These are phyloP conservation scores for Eristalinus aeneus DNA, from an alignment of 2,888 invertebrate genomes.

Conservation along the genomic window DNA sequence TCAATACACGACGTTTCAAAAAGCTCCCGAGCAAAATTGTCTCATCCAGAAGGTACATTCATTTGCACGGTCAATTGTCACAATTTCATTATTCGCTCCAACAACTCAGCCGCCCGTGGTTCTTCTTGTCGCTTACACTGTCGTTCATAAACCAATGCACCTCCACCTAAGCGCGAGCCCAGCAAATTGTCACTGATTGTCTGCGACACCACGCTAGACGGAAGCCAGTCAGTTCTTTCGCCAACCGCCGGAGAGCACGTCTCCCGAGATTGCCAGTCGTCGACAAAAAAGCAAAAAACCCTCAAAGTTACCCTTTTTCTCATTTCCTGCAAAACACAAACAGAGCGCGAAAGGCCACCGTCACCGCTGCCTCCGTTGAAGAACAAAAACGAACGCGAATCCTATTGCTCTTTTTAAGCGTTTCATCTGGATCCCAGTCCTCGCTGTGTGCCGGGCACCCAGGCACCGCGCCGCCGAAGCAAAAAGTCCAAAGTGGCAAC, in stretches of 20 bases:
- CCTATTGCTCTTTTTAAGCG: constrained; percentile 34
- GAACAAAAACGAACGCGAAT: background rate
- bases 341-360: background rate
- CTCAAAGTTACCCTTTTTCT: constrained; percentile 33
- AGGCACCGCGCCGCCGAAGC: background rate
- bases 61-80: too few species aligned
- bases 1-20: too few species aligned
- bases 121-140: background rate
- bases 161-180: background rate
- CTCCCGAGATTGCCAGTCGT: background rate
- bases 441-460: background rate
- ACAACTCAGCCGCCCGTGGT: background rate
- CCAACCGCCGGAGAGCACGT: background rate
- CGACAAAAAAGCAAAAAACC: background rate
- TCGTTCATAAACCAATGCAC: background rate
- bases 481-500: constrained; percentile 57
- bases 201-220: background rate
- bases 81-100: too few species aligned
- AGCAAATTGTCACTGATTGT: background rate
- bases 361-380: background rate
- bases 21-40: too few species aligned
- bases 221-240: background rate
- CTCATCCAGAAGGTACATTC: too few species aligned
- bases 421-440: constrained; percentile 9
- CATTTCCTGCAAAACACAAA: constrained; percentile 16